Conservation (phyloP, 1,140 invertebrate genomes). For the Arctopsyche grandis region DNA sequence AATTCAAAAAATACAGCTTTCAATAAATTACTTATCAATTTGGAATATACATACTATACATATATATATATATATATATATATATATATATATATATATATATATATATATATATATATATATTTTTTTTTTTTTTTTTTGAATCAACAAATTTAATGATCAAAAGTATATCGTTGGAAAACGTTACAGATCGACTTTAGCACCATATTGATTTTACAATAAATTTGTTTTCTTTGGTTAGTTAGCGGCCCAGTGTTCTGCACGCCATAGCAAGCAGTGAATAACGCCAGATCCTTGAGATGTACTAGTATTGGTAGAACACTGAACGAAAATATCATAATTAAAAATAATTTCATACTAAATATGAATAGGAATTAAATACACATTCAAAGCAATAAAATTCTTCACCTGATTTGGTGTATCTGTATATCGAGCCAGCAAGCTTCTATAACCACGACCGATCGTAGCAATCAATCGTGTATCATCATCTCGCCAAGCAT, state of each 20-base stretch:
- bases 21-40: neutral
- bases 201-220: constrained; percentile 11
- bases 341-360: constrained; percentile 10
- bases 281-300: constrained; percentile 69
- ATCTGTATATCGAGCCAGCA: constrained; percentile 78
- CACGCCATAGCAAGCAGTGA: constrained; percentile 77
- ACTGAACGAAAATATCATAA: constrained; percentile 34
- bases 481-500: constrained; percentile 60
- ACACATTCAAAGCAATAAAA: neutral
- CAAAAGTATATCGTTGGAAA: neutral
- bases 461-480: constrained; percentile 77
- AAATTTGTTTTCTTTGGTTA: constrained; percentile 51
- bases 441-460: constrained; percentile 84
- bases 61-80: neutral
- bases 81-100: no score
- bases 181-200: neutral
- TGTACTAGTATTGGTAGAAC: constrained; percentile 46
- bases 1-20: constrained; percentile 17
- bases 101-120: neutral
- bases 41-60: neutral
- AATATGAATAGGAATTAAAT: constrained; percentile 41
- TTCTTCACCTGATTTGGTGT: constrained; percentile 59
- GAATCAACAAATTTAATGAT: neutral
- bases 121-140: neutral
- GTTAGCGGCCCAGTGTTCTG: constrained; percentile 76